Evolutionary conservation across 1,140 invertebrate species (phyloP).

Genomic region (Maniola jurtina): DNA sequence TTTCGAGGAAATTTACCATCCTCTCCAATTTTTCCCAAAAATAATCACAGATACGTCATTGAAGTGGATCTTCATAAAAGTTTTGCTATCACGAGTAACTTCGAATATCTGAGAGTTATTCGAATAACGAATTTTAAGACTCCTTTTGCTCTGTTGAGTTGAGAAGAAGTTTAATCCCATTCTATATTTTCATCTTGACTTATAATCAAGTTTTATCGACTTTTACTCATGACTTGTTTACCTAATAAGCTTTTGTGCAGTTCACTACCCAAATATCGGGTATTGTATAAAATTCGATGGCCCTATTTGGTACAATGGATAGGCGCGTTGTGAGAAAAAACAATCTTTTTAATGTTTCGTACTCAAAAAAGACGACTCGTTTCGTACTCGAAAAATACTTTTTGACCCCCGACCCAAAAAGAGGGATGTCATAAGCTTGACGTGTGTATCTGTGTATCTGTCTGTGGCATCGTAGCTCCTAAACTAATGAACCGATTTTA

Average conservation of each 20-base stretch:
- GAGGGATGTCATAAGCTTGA: too few species aligned
- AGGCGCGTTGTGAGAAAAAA: too few species aligned
- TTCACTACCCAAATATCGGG: not conserved
- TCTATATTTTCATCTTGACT: conserved; percentile 14
- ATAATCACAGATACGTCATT: conserved; percentile 9
- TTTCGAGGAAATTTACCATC: not conserved
- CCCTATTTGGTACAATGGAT: too few species aligned
- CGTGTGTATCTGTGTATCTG: too few species aligned
- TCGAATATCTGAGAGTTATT: conserved; percentile 21
- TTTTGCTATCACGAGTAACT: conserved; percentile 10
- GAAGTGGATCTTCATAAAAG: not conserved
- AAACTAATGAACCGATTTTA: too few species aligned
- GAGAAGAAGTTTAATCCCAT: conserved; percentile 10
- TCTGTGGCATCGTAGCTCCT: too few species aligned
- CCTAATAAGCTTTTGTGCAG: not conserved
- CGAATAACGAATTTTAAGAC: conserved; percentile 14
- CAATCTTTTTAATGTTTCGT: too few species aligned
- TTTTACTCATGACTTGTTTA: conserved; percentile 5
- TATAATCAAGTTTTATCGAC: conserved; percentile 4
- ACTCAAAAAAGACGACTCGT: too few species aligned
- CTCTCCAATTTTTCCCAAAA: not conserved
- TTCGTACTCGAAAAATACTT: too few species aligned
- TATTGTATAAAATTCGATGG: too few species aligned
- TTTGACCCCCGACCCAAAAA: too few species aligned
- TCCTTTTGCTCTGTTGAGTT: conserved; percentile 17